These are phyloP conservation scores for Cardinalis cardinalis DNA, from an alignment of 2,113 vertebrate species.

Conservation along the genomic window DNA sequence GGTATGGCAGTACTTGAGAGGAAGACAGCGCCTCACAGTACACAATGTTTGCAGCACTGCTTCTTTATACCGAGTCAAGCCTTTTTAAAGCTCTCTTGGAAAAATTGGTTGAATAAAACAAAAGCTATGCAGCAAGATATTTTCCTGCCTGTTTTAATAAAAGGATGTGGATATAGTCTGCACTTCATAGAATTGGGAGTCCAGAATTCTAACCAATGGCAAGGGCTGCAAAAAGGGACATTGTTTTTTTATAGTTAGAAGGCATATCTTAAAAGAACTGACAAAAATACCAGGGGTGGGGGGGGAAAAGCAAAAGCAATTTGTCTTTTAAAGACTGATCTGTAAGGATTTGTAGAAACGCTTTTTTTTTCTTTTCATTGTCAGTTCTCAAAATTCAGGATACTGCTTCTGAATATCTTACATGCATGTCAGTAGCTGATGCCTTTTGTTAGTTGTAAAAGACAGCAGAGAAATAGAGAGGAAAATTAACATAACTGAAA, in stretches of 20 bases:
- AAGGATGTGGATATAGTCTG: background rate
- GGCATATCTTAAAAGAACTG: background rate
- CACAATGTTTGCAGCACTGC: background rate
- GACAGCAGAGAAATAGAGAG: background rate
- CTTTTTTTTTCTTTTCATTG: background rate
- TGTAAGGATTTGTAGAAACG: background rate
- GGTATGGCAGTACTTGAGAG: slow-evolving; percentile 1
- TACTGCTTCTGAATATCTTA: background rate
- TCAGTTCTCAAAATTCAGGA: background rate
- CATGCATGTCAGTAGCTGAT: background rate
- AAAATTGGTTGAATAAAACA: background rate
- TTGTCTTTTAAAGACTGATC: background rate
- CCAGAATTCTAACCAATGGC: background rate
- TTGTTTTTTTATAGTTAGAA: background rate
- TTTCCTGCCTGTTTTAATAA: background rate
- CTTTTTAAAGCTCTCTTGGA: slow-evolving; percentile 13
- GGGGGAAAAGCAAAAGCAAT: background rate
- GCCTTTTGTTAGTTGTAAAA: background rate
- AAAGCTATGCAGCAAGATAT: background rate
- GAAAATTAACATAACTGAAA: background rate
- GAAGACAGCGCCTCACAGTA: background rate
- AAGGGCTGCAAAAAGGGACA: background rate
- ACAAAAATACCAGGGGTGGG: background rate
- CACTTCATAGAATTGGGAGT: background rate
- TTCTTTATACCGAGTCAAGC: background rate